Conservation (phyloP, 2,888 invertebrate genomes). For the Drosophila lutescens region DNA sequence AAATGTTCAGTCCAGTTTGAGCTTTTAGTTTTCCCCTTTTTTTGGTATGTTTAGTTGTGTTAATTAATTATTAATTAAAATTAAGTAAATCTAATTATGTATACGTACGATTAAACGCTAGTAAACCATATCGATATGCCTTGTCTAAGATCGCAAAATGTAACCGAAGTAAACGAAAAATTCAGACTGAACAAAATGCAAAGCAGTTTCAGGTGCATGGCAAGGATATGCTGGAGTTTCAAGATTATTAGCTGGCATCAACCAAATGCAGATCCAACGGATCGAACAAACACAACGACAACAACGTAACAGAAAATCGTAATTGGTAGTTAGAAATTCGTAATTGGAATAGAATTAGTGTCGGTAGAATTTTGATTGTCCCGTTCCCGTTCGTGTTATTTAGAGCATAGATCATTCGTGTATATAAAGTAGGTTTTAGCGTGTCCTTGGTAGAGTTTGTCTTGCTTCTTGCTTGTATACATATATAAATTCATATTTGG, state of each 20-base stretch:
- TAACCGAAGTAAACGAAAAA: constrained; percentile 25
- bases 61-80: constrained; percentile 66
- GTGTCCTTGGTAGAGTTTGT: constrained; percentile 38
- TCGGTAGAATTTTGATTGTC: constrained; percentile 81
- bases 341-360: constrained; percentile 38
- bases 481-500: constrained; percentile 62
- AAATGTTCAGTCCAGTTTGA: constrained; percentile 83
- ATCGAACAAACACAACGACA: constrained; percentile 46
- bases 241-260: constrained; percentile 41
- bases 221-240: constrained; percentile 37
- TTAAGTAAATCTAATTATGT: constrained; percentile 68
- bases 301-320: constrained; percentile 54
- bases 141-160: constrained; percentile 34
- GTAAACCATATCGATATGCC: constrained; percentile 54
- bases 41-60: constrained; percentile 31
- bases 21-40: constrained; percentile 75
- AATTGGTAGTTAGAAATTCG: constrained; percentile 24
- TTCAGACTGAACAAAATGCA: constrained; percentile 22
- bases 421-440: constrained; percentile 33
- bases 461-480: constrained; percentile 36
- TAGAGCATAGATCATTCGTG: constrained; percentile 31
- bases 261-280: constrained; percentile 32
- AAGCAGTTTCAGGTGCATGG: constrained; percentile 39
- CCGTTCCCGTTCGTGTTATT: constrained; percentile 66
- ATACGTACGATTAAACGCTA: constrained; percentile 54